Base-by-base conservation (phyloP, 64 coral and sea anemone genomes). In the Acropora tenuis region DNA sequence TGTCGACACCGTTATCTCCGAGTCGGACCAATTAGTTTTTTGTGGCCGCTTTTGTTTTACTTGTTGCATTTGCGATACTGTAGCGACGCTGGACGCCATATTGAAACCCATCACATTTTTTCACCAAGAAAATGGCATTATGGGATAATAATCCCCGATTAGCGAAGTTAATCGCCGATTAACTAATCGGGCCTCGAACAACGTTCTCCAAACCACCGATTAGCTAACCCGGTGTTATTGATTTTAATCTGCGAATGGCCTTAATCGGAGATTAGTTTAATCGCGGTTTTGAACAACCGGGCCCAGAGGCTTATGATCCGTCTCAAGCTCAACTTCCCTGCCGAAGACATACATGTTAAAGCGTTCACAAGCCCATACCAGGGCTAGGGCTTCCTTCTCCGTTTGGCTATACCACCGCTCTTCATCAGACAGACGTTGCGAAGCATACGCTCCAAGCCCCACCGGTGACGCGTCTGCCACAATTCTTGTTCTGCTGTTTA, bases 261-360 rank as follows among this genome's bases (percentile, higher is more conserved):
- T 43, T 52, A 83, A 83, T 60, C 50, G 20, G 50, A 49, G 80
- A 82, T 82, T 60, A 82, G 50, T 82, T 82, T 82, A 82, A 82
- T 82, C 80, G 50, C 50, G 80, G 80, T 83, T 83, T 83, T 83
- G 80, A 73, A 73, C 69, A 73, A 73, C 69, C 69, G n/a, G 19
- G 69, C 69, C 69, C 69, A 30, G 30, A 30, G 30, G 30, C 30
- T 30, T 0, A 30, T 30, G 30, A 30, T 30, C 30, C 30, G 30
- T 30, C 30, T 30, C 30, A 30, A 30, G 30, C 30, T 30, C 30
- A 30, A 30, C 30, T 30, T 30, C 30, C 30, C 30, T 30, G 30
- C 30, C 30, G 30, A 30, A 30, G 30, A 30, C 30, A 30, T 30
- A 30, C 30, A 30, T 30, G 30, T 30, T 30, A 30, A 30, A 30